Conservation (phyloP, 2,113 vertebrate species). For the Grus americana region DNA sequence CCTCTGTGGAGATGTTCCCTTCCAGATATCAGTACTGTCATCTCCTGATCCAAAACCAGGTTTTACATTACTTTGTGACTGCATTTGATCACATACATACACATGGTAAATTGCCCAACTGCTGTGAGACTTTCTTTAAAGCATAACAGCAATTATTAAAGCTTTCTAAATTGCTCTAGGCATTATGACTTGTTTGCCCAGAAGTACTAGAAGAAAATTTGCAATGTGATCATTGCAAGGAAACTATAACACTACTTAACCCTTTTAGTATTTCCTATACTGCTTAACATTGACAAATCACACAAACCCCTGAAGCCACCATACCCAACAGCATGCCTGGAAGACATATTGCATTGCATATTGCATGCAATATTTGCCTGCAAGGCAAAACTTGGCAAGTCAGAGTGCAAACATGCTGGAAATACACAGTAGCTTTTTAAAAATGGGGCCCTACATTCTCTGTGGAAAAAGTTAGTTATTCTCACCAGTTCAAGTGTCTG, state of each 20-base stretch:
- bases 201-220: not conserved
- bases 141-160: not conserved
- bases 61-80: not conserved
- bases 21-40: not conserved
- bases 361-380: no score
- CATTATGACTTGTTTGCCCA: not conserved
- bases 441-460: not conserved
- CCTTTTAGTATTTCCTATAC: not conserved
- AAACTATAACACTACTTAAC: not conserved
- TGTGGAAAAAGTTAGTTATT: not conserved
- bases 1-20: not conserved
- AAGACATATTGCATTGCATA: not conserved
- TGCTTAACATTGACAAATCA: not conserved
- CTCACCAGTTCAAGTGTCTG: not conserved
- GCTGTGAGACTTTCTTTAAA: not conserved
- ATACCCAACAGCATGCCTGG: not conserved
- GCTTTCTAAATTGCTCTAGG: not conserved
- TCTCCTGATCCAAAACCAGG: not conserved
- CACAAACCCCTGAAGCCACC: not conserved
- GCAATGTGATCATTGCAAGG: not conserved
- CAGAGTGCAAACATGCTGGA: not conserved
- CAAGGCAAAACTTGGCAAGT: not conserved
- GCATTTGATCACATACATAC: not conserved
- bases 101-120: accelerated
- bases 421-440: not conserved